These are phyloP conservation scores for Priocnemis perturbator DNA, from an alignment of 2,888 invertebrate species.

Conservation along the genomic window DNA sequence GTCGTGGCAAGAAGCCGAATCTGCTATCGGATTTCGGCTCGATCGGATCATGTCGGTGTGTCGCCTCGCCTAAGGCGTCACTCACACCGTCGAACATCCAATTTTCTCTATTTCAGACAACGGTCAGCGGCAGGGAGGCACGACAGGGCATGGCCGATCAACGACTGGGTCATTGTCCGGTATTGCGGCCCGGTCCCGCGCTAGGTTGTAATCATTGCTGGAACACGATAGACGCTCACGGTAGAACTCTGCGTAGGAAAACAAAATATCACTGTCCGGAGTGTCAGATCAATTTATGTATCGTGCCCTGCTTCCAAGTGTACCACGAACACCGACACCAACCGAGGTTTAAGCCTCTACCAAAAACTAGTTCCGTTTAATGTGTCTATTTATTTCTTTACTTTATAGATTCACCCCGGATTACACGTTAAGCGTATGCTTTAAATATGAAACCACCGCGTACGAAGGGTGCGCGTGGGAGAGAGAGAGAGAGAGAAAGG, in stretches of 20 bases:
- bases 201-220: slow-evolving; percentile 93
- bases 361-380: slow-evolving; percentile 69
- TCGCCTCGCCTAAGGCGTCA: too few relatives aligned
- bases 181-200: slow-evolving; percentile 88
- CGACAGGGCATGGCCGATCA: slow-evolving; percentile 63
- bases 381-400: slow-evolving; percentile 18
- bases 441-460: slow-evolving; percentile 14
- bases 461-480: neutral
- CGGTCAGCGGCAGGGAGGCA: slow-evolving; percentile 27
- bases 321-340: slow-evolving; percentile 82
- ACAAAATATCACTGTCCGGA: slow-evolving; percentile 94
- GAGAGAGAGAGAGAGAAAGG: neutral
- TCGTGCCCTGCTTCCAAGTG: slow-evolving; percentile 92
- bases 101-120: slow-evolving; percentile 38
- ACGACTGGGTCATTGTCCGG: slow-evolving; percentile 89
- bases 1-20: too few relatives aligned
- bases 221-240: slow-evolving; percentile 91
- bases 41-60: too few relatives aligned
- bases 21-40: too few relatives aligned
- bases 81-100: too few relatives aligned
- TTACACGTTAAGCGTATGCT: slow-evolving; percentile 18
- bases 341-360: slow-evolving; percentile 60
- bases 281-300: slow-evolving; percentile 91
- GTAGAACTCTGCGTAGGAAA: slow-evolving; percentile 88
- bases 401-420: slow-evolving; percentile 13